Conservation (phyloP, 2,113 vertebrate genomes). For the Oplegnathus fasciatus region DNA sequence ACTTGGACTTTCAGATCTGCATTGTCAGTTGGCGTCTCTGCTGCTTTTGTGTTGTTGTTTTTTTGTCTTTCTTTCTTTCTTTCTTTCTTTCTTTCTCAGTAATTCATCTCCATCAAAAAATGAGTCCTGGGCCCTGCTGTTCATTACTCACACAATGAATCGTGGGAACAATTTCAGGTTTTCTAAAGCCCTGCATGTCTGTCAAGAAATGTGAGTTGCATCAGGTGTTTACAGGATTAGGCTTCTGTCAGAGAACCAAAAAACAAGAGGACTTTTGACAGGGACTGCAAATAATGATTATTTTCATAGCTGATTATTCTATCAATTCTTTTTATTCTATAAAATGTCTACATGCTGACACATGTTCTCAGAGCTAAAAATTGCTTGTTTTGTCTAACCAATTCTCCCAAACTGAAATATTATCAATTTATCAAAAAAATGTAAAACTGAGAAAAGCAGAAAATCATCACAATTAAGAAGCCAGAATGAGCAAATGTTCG, state of each 20-base stretch:
- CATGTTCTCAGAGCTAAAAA: not conserved
- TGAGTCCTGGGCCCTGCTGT: constrained; percentile 20
- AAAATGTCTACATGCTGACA: not conserved
- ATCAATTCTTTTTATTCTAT: not conserved
- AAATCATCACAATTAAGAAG: not conserved
- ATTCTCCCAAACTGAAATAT: not conserved
- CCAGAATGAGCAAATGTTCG: not conserved
- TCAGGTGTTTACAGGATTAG: not conserved
- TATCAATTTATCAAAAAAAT: not conserved
- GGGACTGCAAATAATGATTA: not conserved
- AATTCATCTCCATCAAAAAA: constrained; percentile 59
- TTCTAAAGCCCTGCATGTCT: constrained; percentile 19
- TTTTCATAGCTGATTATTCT: not conserved
- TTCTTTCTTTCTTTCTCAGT: constrained; percentile 8
- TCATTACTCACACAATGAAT: constrained; percentile 38
- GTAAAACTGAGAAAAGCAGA: not conserved
- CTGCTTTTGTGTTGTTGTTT: constrained; percentile 28
- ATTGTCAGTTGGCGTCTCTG: constrained; percentile 34
- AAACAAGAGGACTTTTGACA: not conserved
- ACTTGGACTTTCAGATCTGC: constrained; percentile 41
- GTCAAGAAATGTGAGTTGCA: constrained; percentile 29
- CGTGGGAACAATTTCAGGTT: constrained; percentile 49
- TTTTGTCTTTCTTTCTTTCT: not conserved
- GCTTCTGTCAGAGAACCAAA: not conserved
- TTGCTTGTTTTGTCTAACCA: not conserved